Evolutionary conservation across 2,113 vertebrate genomes (phyloP).

Genomic region (Macroglossus sobrinus): DNA sequence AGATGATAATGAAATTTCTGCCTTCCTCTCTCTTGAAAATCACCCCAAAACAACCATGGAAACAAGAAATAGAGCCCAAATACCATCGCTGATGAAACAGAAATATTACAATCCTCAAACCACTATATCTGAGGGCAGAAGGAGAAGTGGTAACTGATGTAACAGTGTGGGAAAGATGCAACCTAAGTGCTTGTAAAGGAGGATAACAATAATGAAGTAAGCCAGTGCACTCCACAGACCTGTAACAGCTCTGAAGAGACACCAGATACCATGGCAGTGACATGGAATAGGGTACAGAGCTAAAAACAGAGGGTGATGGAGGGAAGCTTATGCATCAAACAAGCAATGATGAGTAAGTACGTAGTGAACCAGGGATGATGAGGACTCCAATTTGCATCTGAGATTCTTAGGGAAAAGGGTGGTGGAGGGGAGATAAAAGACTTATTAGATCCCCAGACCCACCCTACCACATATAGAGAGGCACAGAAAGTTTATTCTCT

Average conservation of each 20-base stretch:
- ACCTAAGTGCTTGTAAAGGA: background rate
- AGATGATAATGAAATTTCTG: background rate
- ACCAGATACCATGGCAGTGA: background rate
- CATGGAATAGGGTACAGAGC: background rate
- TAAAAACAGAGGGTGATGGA: background rate
- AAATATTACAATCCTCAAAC: background rate
- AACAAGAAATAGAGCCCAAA: background rate
- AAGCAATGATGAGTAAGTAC: background rate
- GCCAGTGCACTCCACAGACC: background rate
- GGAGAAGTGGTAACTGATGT: background rate
- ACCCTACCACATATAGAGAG: background rate
- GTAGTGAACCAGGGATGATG: background rate
- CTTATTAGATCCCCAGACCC: background rate
- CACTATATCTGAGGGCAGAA: background rate
- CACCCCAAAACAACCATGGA: background rate
- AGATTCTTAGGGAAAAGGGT: background rate
- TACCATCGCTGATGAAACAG: background rate
- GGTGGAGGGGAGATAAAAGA: background rate
- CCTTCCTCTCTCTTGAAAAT: background rate
- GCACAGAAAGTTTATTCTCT: background rate
- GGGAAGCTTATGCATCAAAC: background rate
- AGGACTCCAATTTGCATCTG: background rate
- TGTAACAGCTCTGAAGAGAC: background rate
- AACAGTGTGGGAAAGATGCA: background rate
- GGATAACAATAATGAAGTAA: background rate